Evolutionary conservation across 2,113 vertebrate species (phyloP), one percentile per base, ranked within the genome.

Genomic region (Microcebus ravelobensis): DNA sequence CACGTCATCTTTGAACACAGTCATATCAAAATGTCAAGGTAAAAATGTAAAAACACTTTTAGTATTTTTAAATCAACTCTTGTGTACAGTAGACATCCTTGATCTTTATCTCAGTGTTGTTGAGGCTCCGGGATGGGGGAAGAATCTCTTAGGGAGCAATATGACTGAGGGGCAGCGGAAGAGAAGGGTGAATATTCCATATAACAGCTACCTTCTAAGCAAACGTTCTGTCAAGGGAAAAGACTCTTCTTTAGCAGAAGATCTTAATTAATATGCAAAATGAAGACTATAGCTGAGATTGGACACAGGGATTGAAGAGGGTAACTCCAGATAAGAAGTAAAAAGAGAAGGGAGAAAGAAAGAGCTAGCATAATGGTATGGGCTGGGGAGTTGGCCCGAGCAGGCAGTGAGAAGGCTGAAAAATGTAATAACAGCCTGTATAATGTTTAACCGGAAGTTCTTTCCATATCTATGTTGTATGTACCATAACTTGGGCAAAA

Each of bases 41-140:
- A 90, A 68, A 85, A 68, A 76, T 2, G 3, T 6, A 94, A 74
- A 87, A 80, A 18, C 34, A 36, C 6, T 87, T 63, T 80, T 31
- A 59, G 9, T 20, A 23, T 52, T 45, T 42, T 63, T 21, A 70
- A 70, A 61, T 65, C 12, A 63, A 25, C 34, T 57, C 2, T 8
- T 80, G 25, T 23, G n/a, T 83, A 15, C 31, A 59, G 2, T 65
- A 50, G 6, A 42, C n/a, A 27, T 10, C 55, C 31, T 85, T 93
- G 79, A 57, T 20, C 29, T 92, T 95, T 36, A 71, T 52, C 76
- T 94, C 10, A 10, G 6, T 42, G 73, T 25, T 85, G 71, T n/a
- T 39, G 71, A 84, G 29, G 11, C 31, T 25, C 8, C 18, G 42
- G 39, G 48, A 11, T 76, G 20, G 21, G 27, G 29, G 29, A 25